Conservation (phyloP, 2,888 invertebrate genomes). For the Rhagium mordax region DNA sequence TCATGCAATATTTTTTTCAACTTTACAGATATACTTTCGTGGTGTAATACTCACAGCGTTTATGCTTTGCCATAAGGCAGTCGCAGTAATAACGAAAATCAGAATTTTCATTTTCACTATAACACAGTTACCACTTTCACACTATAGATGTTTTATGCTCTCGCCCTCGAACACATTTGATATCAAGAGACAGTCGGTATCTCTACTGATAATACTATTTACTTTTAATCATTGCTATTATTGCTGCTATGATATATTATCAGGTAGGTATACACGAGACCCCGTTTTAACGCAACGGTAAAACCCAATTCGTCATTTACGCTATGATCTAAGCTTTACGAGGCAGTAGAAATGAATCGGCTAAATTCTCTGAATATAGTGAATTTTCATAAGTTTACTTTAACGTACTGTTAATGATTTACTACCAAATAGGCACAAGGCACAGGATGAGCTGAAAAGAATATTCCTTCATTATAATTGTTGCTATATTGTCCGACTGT, state of each 20-base stretch:
- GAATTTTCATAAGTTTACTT: too few relatives aligned
- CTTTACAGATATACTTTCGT: not conserved
- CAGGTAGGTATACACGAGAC: not conserved
- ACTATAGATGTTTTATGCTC: not conserved
- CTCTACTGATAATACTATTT: conserved; percentile 28
- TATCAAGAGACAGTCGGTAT: conserved; percentile 5
- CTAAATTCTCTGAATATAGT: not conserved
- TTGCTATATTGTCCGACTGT: too few relatives aligned
- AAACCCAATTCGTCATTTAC: not conserved
- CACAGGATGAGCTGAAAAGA: too few relatives aligned
- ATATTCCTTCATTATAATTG: too few relatives aligned
- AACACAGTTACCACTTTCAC: not conserved
- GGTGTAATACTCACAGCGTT: not conserved
- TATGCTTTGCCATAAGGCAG: not conserved
- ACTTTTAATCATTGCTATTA: conserved; percentile 23
- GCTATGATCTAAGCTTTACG: not conserved
- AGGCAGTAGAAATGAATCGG: not conserved
- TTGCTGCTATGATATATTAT: conserved; percentile 2
- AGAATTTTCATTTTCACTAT: not conserved
- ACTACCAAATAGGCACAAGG: too few relatives aligned
- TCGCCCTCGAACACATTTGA: not conserved
- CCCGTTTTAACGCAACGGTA: not conserved
- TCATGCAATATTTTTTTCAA: too few relatives aligned
- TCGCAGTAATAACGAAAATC: not conserved
- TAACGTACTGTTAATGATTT: too few relatives aligned